These are phyloP conservation scores for Sturnus vulgaris DNA, from an alignment of 2,113 vertebrate genomes.

Conservation along the genomic window DNA sequence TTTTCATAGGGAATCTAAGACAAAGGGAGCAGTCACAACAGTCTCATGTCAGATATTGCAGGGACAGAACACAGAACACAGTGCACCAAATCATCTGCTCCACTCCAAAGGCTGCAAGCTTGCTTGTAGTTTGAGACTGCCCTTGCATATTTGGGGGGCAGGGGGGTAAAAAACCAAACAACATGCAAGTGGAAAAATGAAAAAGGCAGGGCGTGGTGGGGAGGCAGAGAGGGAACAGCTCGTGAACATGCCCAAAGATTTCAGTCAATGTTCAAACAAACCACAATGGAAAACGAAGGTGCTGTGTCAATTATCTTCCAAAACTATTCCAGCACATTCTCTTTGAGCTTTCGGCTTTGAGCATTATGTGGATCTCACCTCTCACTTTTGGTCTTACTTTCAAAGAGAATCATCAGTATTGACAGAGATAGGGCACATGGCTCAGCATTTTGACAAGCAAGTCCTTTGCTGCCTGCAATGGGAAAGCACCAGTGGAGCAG, in stretches of 20 bases:
- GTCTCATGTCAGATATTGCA: background rate
- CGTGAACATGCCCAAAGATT: background rate
- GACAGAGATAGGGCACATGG: background rate
- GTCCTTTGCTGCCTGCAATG: background rate
- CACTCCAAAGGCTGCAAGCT: background rate
- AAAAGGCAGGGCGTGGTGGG: background rate
- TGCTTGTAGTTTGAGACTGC: background rate
- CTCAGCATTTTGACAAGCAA: slow-evolving; percentile 8
- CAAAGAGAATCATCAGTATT: background rate
- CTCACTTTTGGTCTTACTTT: background rate
- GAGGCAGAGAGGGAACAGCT: background rate
- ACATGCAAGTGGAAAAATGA: background rate
- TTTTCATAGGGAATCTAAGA: background rate
- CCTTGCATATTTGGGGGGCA: background rate
- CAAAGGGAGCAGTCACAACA: background rate
- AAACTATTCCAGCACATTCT: background rate
- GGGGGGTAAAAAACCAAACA: background rate
- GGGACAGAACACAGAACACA: background rate
- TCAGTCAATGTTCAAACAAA: background rate
- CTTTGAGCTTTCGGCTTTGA: background rate
- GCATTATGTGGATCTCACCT: background rate
- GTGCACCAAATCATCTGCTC: background rate
- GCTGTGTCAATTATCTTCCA: background rate
- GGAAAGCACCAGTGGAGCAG: background rate
- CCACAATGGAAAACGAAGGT: background rate